Evolutionary conservation across 2,888 invertebrate genomes (phyloP).

Genomic region (Heterodera filipjevi): DNA sequence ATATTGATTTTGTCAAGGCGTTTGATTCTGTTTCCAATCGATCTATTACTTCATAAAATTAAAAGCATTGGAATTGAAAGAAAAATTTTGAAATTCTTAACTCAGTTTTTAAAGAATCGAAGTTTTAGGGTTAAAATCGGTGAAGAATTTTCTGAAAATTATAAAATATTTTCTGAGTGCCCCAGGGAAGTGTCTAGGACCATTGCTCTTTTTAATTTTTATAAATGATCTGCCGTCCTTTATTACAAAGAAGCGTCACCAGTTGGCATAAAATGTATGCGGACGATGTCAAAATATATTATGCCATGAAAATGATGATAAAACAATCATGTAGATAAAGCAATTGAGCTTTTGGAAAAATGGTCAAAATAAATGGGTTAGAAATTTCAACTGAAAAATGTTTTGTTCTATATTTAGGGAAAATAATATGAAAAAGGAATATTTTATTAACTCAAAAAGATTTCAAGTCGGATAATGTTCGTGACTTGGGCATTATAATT

Average conservation of each 20-base stretch:
- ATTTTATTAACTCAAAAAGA: too few relatives aligned
- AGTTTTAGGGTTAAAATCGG: conserved; percentile 27
- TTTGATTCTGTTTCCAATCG: conserved; percentile 20
- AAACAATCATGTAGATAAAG: too few relatives aligned
- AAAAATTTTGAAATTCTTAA: conserved; percentile 26
- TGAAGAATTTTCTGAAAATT: conserved; percentile 14
- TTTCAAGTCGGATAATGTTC: too few relatives aligned
- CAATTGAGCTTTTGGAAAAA: too few relatives aligned
- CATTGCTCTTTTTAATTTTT: conserved; percentile 29
- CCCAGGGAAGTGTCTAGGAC: conserved; percentile 35
- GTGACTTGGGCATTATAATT: too few relatives aligned
- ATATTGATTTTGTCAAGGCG: conserved; percentile 31
- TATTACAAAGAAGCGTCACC: background rate
- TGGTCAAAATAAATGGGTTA: too few relatives aligned
- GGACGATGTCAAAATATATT: conserved; percentile 2
- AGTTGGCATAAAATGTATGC: conserved; percentile 9
- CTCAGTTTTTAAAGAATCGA: too few relatives aligned
- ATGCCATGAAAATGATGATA: too few relatives aligned
- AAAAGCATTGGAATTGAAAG: conserved; percentile 17
- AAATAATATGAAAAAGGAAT: too few relatives aligned
- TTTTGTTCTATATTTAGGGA: too few relatives aligned
- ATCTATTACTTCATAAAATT: conserved; percentile 20
- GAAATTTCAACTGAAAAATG: too few relatives aligned
- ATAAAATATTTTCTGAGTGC: conserved; percentile 27
- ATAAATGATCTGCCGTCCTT: conserved; percentile 29